These are phyloP conservation scores for Tupaia tana DNA, from an alignment of 2,113 vertebrate genomes.

Conservation along the genomic window DNA sequence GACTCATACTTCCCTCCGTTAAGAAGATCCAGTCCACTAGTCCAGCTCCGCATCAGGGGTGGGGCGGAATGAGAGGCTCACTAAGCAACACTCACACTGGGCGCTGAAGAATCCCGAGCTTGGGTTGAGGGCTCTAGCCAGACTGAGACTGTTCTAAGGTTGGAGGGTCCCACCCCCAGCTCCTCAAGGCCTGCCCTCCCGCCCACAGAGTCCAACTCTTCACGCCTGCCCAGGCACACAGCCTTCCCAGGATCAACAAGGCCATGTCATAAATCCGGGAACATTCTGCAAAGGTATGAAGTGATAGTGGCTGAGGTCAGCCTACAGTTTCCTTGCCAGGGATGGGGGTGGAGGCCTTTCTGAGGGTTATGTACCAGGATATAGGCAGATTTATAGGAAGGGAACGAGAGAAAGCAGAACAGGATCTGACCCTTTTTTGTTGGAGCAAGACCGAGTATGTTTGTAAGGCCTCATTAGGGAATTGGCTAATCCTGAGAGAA, in stretches of 20 bases:
- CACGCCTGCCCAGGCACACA: slow-evolving; percentile 70
- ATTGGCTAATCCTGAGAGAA: slow-evolving; percentile 3
- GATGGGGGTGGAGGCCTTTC: background rate
- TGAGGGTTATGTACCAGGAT: background rate
- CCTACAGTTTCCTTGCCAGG: slow-evolving; percentile 49
- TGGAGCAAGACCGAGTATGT: background rate
- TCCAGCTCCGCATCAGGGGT: background rate
- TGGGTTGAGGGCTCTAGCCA: slow-evolving; percentile 53
- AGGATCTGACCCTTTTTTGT: background rate
- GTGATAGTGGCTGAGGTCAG: slow-evolving; percentile 58
- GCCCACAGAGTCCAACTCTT: slow-evolving; percentile 67
- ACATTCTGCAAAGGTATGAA: slow-evolving; percentile 73
- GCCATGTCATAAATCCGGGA: slow-evolving; percentile 66
- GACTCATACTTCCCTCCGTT: slow-evolving; percentile 12
- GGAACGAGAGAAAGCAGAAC: slow-evolving; percentile 15
- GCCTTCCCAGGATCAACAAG: slow-evolving; percentile 69
- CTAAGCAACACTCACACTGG: slow-evolving; percentile 68
- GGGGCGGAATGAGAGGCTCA: background rate
- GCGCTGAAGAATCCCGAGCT: slow-evolving; percentile 68
- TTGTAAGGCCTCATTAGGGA: background rate
- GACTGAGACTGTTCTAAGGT: slow-evolving; percentile 53
- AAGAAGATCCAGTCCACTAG: slow-evolving; percentile 37
- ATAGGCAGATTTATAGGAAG: slow-evolving; percentile 32
- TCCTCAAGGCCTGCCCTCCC: slow-evolving; percentile 65
- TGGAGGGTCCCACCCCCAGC: slow-evolving; percentile 68